A percentile compares a stretch with the other conserved stretches of the same genome.
Conservation (phyloP, 2,888 invertebrate species). For the Hyppa rectilinea region DNA sequence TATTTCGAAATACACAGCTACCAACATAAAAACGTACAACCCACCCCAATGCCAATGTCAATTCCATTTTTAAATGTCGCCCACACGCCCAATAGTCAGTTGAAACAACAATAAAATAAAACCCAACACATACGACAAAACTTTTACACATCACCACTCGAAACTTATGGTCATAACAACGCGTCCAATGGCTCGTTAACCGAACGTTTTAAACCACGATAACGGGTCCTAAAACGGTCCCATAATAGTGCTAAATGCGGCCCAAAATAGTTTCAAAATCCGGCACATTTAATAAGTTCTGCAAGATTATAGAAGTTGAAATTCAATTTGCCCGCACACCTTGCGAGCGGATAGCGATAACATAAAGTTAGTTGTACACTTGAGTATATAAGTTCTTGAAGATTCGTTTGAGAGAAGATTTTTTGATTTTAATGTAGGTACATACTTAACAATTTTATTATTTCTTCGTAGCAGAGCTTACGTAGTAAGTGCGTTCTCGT, state of each 20-base stretch:
- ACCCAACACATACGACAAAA: conserved; percentile 37
- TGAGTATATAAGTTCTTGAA: background rate
- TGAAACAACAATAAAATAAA: conserved; percentile 40
- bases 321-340: conserved; percentile 75
- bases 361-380: conserved; percentile 44
- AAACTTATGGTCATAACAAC: conserved; percentile 54
- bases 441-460: too few relatives aligned
- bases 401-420: conserved; percentile 12
- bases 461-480: background rate
- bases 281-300: conserved; percentile 56
- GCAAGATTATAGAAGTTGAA: conserved; percentile 74
- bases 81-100: background rate
- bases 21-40: background rate
- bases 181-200: conserved; percentile 43
- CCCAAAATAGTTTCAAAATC: conserved; percentile 30
- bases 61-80: conserved; percentile 16
- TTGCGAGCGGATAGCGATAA: conserved; percentile 53
- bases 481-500: background rate
- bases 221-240: conserved; percentile 31
- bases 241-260: conserved; percentile 29
- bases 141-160: conserved; percentile 44
- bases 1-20: background rate
- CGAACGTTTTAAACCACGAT: conserved; percentile 54
- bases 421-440: background rate
- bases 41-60: background rate